Evolutionary conservation across 2,113 vertebrate genomes (phyloP).

Genomic region (Naja naja): DNA sequence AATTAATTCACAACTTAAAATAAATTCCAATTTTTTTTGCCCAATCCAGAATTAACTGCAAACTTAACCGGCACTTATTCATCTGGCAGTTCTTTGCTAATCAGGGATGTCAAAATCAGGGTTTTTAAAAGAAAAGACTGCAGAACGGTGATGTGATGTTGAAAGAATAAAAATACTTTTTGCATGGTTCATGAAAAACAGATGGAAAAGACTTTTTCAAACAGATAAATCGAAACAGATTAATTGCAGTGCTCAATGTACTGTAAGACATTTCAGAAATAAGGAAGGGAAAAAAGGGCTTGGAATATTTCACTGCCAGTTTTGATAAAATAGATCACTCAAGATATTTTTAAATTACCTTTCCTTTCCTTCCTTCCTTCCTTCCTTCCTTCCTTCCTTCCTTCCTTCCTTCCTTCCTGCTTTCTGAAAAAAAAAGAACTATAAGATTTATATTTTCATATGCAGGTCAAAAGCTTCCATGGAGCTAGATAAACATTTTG

Average conservation of each 20-base stretch:
- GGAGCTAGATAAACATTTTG: conserved; percentile 28
- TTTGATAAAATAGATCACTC: neutral
- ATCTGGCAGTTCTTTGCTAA: neutral
- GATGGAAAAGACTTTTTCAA: neutral
- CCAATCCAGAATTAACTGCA: neutral
- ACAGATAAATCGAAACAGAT: conserved; percentile 4
- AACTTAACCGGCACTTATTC: neutral
- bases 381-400: too few species aligned
- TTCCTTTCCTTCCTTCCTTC: too few species aligned
- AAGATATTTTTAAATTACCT: neutral
- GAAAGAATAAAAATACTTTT: neutral
- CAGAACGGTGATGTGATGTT: neutral
- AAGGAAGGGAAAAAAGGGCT: neutral
- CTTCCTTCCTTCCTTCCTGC: too few species aligned
- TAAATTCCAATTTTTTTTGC: neutral
- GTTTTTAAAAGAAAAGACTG: conserved; percentile 9
- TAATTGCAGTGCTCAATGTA: neutral
- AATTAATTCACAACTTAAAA: conserved; percentile 10
- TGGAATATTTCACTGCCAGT: neutral
- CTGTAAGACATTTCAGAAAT: neutral
- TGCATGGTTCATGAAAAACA: neutral
- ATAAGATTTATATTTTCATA: conserved; percentile 2
- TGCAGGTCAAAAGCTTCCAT: conserved; percentile 9
- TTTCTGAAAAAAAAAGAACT: neutral
- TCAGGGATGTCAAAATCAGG: neutral